A percentile compares a stretch with the other conserved stretches of the same genome.
phyloP scores from a whole-genome alignment of 1,140 invertebrate genomes.

The Drosophila leontia region DNA sequence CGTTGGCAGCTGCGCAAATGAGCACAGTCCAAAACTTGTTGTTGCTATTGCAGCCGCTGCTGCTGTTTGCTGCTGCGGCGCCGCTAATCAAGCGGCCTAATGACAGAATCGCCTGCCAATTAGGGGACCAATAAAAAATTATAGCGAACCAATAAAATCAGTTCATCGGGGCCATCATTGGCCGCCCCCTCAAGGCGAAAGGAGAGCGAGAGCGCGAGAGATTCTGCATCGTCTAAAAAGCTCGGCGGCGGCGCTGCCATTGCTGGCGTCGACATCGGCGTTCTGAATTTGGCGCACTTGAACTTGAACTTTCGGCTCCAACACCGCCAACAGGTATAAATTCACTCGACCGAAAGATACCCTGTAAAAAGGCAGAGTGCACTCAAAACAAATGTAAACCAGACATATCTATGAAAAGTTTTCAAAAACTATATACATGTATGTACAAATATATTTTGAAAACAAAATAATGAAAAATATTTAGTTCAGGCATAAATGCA shows the following conservation, averaged over 20 bases:
- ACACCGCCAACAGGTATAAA: not conserved
- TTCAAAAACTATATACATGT: not conserved
- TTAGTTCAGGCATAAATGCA: too few species aligned
- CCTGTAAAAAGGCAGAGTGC: not conserved
- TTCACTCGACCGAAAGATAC: not conserved
- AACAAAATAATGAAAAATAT: too few species aligned
- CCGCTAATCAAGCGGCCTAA: constrained; percentile 63
- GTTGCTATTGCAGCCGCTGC: constrained; percentile 9
- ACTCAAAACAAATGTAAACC: not conserved
- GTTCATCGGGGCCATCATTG: constrained; percentile 2
- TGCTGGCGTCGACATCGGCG: constrained; percentile 18
- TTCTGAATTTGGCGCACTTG: constrained; percentile 55
- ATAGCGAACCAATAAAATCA: constrained; percentile 42
- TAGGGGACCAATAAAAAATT: constrained; percentile 50
- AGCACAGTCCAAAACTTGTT: constrained; percentile 58
- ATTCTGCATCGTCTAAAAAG: not conserved
- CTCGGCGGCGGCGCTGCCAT: constrained; percentile 3
- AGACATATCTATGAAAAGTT: not conserved
- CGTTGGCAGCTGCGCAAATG: constrained; percentile 70
- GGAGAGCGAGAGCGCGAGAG: not conserved
- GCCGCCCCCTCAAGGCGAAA: constrained; percentile 14
- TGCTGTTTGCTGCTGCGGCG: constrained; percentile 19
- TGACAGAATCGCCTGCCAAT: constrained; percentile 62
- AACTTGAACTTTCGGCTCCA: constrained; percentile 60
- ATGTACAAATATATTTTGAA: too few species aligned